Base-by-base conservation (phyloP, 2,888 invertebrate species). In the Brachyopa scutellaris region DNA sequence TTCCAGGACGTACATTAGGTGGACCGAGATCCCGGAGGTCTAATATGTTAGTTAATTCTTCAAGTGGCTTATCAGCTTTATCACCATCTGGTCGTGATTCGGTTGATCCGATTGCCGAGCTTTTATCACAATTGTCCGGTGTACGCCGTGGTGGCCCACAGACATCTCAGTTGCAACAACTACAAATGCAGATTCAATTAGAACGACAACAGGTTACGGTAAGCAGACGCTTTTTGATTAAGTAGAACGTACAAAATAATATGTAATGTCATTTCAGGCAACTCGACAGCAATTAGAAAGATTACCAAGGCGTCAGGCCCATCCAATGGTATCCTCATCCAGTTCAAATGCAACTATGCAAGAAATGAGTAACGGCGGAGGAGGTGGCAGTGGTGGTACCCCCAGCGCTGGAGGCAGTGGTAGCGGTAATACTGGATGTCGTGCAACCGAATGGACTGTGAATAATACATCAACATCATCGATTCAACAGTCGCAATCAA, bases 31-130 rank as follows among this genome's bases (percentile, higher is more conserved):
- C 97, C 66, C 93, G 98, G 83, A 94, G 97, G 88, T 95, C 96
- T 87, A 97, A 97, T 91, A 97, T 98, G 97, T 97, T 97, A 92
- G 98, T 98, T 92, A 96, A 95, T 92, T 95, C 97, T 86, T 94
- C 96, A 86, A 94, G 95, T 87, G 96, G 96, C 82, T 93, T 97
- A 87, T 95, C 96, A 87, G 95, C 96, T 85, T 91, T 96, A 88
- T 96, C 96, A 87, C 97, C 97, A 86, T 97, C 90, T 53, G 95
- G 95, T 88, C 94, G 98, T 87, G 98, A 98, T 90, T 95, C 96
- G 84, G 98, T 98, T 84, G 99, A 99, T 92, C 98, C 98, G 78
- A 98, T 98, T 88, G 97, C 98, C 84, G 99, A 99, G 92, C 92
- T 99, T 85, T 92, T 99, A 85, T 97, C 98, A 74, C 98, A 98